These are phyloP conservation scores for Heteromurus nitidus DNA, from an alignment of 2,888 invertebrate genomes.

Conservation along the genomic window DNA sequence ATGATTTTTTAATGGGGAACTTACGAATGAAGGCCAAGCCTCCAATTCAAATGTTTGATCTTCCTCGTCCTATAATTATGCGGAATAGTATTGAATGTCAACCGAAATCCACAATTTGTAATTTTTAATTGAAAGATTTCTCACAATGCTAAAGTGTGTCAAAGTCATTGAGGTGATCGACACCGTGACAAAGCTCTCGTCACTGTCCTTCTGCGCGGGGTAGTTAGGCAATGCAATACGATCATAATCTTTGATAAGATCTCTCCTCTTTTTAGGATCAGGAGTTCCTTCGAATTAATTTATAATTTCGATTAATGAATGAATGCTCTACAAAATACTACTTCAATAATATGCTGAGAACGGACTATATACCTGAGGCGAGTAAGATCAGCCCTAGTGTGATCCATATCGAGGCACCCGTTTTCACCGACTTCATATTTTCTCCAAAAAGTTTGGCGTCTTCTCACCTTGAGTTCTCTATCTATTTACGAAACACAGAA, in stretches of 20 bases:
- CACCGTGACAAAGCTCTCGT: constrained; percentile 52
- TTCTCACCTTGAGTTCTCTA: neutral
- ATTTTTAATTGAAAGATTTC: constrained; percentile 27
- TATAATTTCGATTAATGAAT: neutral
- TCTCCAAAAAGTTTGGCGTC: neutral
- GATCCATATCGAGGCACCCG: neutral
- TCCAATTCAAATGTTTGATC: constrained; percentile 70
- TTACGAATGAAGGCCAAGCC: constrained; percentile 71
- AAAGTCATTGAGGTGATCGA: constrained; percentile 67
- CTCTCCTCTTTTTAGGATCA: constrained; percentile 66
- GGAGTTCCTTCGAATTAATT: constrained; percentile 60
- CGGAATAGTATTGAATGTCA: neutral
- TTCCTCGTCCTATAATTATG: constrained; percentile 66
- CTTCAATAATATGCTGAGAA: no score
- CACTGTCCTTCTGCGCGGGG: neutral
- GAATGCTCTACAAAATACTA: neutral
- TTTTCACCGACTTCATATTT: neutral
- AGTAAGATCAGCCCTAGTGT: neutral
- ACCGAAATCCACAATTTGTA: neutral
- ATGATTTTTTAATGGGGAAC: constrained; percentile 17
- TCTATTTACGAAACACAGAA: neutral
- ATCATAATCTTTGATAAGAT: constrained; percentile 65
- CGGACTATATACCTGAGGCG: neutral
- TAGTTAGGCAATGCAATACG: constrained; percentile 67
- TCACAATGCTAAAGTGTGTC: constrained; percentile 70